Evolutionary conservation across 2,113 vertebrate genomes (phyloP).

Genomic region (Esox niger): DNA sequence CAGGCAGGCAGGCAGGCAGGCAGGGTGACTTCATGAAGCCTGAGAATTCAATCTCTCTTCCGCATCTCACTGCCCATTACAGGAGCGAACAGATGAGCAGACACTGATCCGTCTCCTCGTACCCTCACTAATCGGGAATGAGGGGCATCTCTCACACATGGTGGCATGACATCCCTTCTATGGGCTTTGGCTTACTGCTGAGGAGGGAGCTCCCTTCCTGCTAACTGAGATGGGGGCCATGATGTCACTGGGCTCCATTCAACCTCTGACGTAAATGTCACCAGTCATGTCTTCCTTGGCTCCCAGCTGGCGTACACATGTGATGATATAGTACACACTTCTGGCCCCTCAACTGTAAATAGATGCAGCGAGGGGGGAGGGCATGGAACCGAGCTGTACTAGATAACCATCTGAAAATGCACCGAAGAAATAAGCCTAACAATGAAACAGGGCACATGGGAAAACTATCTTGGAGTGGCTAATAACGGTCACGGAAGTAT

Average conservation of each 20-base stretch:
- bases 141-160: constrained; percentile 67
- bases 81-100: constrained; percentile 26
- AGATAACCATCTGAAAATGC: constrained; percentile 10
- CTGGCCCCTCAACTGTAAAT: constrained; percentile 46
- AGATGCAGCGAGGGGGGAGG: constrained; percentile 23
- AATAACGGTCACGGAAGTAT: background rate
- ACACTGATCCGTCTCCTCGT: constrained; percentile 32
- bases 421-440: background rate
- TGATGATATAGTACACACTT: constrained; percentile 54
- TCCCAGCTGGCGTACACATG: constrained; percentile 33
- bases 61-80: constrained; percentile 10
- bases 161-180: constrained; percentile 68
- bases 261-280: constrained; percentile 69
- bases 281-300: constrained; percentile 34
- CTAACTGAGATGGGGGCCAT: constrained; percentile 46
- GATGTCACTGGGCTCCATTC: constrained; percentile 64
- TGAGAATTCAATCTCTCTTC: background rate
- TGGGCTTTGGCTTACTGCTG: constrained; percentile 51
- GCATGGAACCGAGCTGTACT: background rate
- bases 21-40: constrained; percentile 32
- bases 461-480: background rate
- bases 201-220: constrained; percentile 26
- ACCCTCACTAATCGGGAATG: constrained; percentile 59
- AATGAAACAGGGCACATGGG: background rate
- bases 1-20: constrained; percentile 9